Conservation (phyloP, 2,888 invertebrate species). For the Chalcosyrphus nemorum region DNA sequence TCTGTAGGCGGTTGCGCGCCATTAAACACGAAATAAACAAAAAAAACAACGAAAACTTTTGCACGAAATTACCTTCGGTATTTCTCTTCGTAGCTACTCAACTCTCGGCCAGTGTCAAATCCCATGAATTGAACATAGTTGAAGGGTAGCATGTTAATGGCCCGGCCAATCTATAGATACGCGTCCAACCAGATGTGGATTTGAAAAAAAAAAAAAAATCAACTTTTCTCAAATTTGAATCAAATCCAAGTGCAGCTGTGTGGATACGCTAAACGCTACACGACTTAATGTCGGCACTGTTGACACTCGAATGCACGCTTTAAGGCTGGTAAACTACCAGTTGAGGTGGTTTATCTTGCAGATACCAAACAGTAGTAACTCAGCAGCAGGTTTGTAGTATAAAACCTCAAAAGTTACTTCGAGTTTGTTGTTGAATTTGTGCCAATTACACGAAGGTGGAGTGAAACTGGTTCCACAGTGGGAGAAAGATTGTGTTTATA, state of each 20-base stretch:
- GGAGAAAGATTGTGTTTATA: background rate
- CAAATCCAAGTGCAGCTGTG: background rate
- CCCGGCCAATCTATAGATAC: background rate
- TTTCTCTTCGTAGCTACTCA: conserved; percentile 75
- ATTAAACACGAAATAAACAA: background rate
- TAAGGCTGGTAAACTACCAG: conserved; percentile 29
- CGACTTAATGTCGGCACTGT: conserved; percentile 33
- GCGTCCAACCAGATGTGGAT: background rate
- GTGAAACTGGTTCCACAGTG: conserved; percentile 33
- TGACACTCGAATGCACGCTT: conserved; percentile 46
- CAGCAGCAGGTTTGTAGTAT: conserved; percentile 47
- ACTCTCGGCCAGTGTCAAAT: conserved; percentile 63
- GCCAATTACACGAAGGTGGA: conserved; percentile 7
- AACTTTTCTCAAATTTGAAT: conserved; percentile 3
- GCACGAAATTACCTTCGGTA: conserved; percentile 75
- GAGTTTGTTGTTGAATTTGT: conserved; percentile 21
- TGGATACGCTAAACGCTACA: background rate
- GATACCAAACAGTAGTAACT: conserved; percentile 1
- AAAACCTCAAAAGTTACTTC: conserved; percentile 10
- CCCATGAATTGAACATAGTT: conserved; percentile 78
- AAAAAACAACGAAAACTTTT: conserved; percentile 31
- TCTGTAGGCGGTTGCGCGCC: background rate
- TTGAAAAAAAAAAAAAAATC: background rate
- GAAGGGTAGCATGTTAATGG: conserved; percentile 78
- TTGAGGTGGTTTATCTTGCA: conserved; percentile 37